Base-by-base conservation (phyloP, 2,797 vertebrate genomes). In the Salarias fasciatus region DNA sequence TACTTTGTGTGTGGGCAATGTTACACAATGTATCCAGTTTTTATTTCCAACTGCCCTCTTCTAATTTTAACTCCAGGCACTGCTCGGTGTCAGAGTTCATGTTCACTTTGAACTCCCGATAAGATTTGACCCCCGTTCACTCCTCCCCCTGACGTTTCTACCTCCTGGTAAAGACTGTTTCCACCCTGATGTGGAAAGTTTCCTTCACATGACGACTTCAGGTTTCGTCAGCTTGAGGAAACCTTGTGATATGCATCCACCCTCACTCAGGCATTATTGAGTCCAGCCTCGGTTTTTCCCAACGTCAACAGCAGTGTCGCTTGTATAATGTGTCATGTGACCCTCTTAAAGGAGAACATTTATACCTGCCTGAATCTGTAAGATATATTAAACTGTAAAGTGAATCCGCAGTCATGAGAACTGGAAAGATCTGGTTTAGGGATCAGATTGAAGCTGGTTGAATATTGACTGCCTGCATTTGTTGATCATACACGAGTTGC, bases 161-260 rank as follows among this genome's bases (percentile, higher is more conserved):
- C 56, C 53, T 44, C 35, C 46, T 0, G 18, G 31, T 12, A 46
- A 53, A 14, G 46, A 61, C 53, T 29, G 49, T 75, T 79, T 76
- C 51, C 69, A 59, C 8, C 35, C 49, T 45, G 28, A 49, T 64
- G 24, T 80, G 58, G 62, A 80, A 70, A 18, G 12, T 77, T 78
- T 75, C 24, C 51, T 24, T 53, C 36, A 11, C 66, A 47, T 11
- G 53, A 73, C 44, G 64, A 65, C 11, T 66, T 57, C 1, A 55
- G 18, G 8, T 70, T 69, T 49, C 75, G 31, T 72, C 53, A 41
- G 30, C n/a, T 67, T 60, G 61, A 54, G 51, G 14, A 65, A 54
- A 46, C 56, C 53, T 63, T 35, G 35, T 57, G 53, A 71, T 45
- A 14, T 48, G 54, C 40, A 12, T 37, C 31, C 46, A 37, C 54